These are phyloP conservation scores for Tetrapedia diversipes DNA, from an alignment of 2,888 invertebrate genomes.

Conservation along the genomic window DNA sequence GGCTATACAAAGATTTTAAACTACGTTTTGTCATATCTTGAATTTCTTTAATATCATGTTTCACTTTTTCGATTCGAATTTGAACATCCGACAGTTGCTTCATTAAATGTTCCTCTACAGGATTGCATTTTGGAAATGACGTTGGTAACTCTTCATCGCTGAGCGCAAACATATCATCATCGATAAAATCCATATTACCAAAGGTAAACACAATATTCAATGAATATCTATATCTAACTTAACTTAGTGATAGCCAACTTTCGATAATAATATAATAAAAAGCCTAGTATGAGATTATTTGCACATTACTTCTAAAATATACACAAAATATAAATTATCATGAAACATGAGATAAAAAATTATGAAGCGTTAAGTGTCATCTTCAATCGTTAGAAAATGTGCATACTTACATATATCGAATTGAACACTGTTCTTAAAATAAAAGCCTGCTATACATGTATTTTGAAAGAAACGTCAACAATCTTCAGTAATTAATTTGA, in stretches of 20 bases:
- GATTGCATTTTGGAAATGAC: slow-evolving; percentile 62
- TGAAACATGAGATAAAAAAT: not conserved
- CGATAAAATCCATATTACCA: slow-evolving; percentile 59
- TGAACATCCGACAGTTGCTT: slow-evolving; percentile 67
- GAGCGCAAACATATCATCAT: slow-evolving; percentile 69
- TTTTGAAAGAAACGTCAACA: not conserved
- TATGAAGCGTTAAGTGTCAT: not conserved
- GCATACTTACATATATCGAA: not conserved
- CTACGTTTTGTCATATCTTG: slow-evolving; percentile 57
- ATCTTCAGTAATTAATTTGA: not conserved
- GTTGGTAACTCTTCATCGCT: slow-evolving; percentile 59
- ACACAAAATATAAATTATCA: too few relatives aligned
- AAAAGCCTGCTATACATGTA: not conserved
- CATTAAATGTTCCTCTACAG: slow-evolving; percentile 74
- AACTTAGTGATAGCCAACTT: not conserved
- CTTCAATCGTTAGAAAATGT: not conserved
- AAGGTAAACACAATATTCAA: not conserved
- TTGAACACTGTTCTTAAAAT: not conserved
- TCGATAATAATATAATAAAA: not conserved
- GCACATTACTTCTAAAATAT: not conserved
- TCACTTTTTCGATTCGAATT: slow-evolving; percentile 67
- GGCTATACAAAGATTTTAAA: slow-evolving; percentile 65
- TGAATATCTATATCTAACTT: not conserved
- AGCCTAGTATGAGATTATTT: not conserved
- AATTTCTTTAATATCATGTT: slow-evolving; percentile 66